phyloP scores from a whole-genome alignment of 2,797 vertebrate genomes.

The Tauraco hartlaubi region DNA sequence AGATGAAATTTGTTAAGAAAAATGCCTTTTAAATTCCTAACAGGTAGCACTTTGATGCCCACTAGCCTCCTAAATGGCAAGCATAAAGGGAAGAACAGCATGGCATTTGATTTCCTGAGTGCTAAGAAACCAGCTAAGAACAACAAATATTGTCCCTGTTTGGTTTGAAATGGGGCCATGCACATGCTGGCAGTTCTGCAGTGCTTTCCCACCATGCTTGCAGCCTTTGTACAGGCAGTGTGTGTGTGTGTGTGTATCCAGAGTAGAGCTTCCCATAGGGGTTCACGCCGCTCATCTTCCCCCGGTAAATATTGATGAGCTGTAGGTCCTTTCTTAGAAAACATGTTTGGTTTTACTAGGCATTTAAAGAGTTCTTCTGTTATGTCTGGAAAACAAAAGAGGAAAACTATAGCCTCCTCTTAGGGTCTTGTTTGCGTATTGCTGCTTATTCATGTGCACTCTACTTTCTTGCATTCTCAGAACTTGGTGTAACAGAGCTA shows the following conservation, averaged over 20 bases:
- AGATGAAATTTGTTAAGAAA: background rate
- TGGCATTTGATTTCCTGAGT: background rate
- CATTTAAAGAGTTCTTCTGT: background rate
- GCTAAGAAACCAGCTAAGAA: background rate
- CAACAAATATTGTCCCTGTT: constrained; percentile 1
- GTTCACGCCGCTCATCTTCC: background rate
- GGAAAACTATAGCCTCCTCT: background rate
- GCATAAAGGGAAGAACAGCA: background rate
- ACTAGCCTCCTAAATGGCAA: background rate
- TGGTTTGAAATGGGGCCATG: constrained; percentile 4
- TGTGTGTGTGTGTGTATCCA: background rate
- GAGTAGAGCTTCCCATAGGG: background rate
- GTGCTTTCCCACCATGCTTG: background rate
- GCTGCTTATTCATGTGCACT: background rate
- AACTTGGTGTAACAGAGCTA: background rate
- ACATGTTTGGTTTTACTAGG: background rate
- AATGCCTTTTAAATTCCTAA: background rate
- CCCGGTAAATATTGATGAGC: background rate
- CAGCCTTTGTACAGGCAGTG: background rate
- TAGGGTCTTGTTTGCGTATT: background rate
- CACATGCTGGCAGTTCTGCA: background rate
- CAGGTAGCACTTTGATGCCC: background rate
- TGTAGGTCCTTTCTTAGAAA: background rate
- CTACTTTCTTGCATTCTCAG: background rate
- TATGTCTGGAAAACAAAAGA: background rate